These are phyloP conservation scores for Watsonalla cultraria DNA, from an alignment of 2,888 invertebrate species.

Conservation along the genomic window DNA sequence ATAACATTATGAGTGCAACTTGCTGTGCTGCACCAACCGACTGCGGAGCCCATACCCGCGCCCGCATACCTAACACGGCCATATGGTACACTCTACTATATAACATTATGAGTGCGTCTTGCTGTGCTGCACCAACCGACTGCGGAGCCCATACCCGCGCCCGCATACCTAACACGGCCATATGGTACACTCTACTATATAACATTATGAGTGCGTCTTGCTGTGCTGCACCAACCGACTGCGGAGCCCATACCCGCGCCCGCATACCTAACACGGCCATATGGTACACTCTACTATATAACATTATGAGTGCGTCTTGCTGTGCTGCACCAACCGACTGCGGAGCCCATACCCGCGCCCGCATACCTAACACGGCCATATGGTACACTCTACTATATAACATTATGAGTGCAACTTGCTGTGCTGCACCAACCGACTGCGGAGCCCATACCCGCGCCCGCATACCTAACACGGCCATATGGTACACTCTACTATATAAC, in stretches of 20 bases:
- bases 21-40: slow-evolving; percentile 51
- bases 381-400: too few relatives aligned
- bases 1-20: slow-evolving; percentile 52
- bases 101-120: slow-evolving; percentile 55
- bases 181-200: too few relatives aligned
- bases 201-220: slow-evolving; percentile 52
- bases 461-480: not conserved
- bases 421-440: slow-evolving; percentile 49
- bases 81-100: too few relatives aligned
- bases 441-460: slow-evolving; percentile 5
- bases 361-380: not conserved
- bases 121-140: slow-evolving; percentile 49
- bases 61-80: not conserved
- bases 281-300: too few relatives aligned
- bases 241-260: slow-evolving; percentile 10
- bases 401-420: slow-evolving; percentile 50
- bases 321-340: slow-evolving; percentile 48
- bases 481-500: too few relatives aligned
- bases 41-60: slow-evolving; percentile 15
- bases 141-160: slow-evolving; percentile 12
- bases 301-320: slow-evolving; percentile 52
- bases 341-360: slow-evolving; percentile 10
- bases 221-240: slow-evolving; percentile 50
- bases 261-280: not conserved
- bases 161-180: not conserved